phyloP scores from a whole-genome alignment of 2,113 vertebrate species.

The Callorhinus ursinus region DNA sequence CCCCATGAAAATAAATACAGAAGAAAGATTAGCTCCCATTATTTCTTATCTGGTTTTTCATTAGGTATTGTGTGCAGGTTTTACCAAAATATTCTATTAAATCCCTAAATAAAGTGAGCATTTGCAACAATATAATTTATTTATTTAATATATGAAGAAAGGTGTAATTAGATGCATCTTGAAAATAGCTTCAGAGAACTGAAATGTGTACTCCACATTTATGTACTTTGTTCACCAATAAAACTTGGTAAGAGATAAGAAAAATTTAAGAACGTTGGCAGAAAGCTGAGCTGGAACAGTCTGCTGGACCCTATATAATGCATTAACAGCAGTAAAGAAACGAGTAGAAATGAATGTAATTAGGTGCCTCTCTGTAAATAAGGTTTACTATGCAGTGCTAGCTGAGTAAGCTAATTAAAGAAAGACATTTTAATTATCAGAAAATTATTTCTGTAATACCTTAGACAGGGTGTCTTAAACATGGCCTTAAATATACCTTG shows the following conservation, averaged over 20 bases:
- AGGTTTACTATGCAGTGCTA: slow-evolving; percentile 46
- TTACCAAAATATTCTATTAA: slow-evolving; percentile 8
- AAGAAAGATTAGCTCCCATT: background rate
- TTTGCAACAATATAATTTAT: background rate
- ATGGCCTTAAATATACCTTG: background rate
- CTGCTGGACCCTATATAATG: background rate
- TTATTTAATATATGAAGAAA: slow-evolving; percentile 18
- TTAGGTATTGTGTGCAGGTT: background rate
- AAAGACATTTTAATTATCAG: slow-evolving; percentile 65
- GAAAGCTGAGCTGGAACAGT: background rate
- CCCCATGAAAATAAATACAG: background rate
- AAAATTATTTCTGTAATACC: slow-evolving; percentile 64
- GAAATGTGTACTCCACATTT: background rate
- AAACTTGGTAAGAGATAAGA: background rate
- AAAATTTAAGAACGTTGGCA: slow-evolving; percentile 10
- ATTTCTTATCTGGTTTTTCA: background rate
- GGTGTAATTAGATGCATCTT: background rate
- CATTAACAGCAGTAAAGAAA: slow-evolving; percentile 5
- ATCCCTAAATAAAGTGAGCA: background rate
- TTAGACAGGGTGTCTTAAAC: slow-evolving; percentile 47
- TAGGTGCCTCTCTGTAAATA: slow-evolving; percentile 62
- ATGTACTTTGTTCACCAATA: background rate
- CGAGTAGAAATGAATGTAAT: slow-evolving; percentile 43
- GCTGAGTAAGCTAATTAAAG: slow-evolving; percentile 19
- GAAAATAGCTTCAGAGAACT: background rate